Evolutionary conservation across 1,140 invertebrate genomes (phyloP).

Genomic region (Marisa cornuarietis): DNA sequence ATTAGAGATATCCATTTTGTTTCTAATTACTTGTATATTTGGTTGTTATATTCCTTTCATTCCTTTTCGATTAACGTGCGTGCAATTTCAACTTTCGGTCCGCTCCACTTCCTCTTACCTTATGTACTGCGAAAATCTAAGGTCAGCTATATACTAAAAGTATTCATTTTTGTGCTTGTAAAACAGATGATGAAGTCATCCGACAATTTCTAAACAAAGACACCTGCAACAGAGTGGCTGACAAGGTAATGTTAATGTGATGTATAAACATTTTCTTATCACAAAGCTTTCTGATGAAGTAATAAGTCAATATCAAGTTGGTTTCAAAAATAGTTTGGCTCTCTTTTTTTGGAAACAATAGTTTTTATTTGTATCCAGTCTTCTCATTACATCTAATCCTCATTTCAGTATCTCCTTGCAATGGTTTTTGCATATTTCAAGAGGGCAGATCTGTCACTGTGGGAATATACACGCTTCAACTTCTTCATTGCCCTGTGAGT

Average conservation of each 20-base stretch:
- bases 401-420: slow-evolving; percentile 69
- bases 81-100: too few species aligned
- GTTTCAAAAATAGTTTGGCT: not conserved
- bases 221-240: slow-evolving; percentile 58
- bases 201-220: slow-evolving; percentile 59
- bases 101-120: too few species aligned
- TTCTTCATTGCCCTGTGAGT: slow-evolving; percentile 73
- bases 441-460: slow-evolving; percentile 66
- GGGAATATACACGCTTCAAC: slow-evolving; percentile 69
- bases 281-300: not conserved
- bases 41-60: too few species aligned
- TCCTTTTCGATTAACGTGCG: too few species aligned
- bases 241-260: slow-evolving; percentile 53
- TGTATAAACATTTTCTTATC: not conserved
- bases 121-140: not conserved
- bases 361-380: not conserved
- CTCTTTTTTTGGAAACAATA: not conserved
- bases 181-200: slow-evolving; percentile 58
- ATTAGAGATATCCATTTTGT: too few species aligned
- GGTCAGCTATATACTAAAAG: not conserved
- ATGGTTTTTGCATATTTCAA: slow-evolving; percentile 74
- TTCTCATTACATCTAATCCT: slow-evolving; percentile 9
- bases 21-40: too few species aligned
- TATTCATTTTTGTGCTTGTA: slow-evolving; percentile 12
- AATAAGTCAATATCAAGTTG: not conserved